These are phyloP conservation scores for Dasypogon diadema DNA, from an alignment of 2,888 invertebrate genomes.

Conservation along the genomic window DNA sequence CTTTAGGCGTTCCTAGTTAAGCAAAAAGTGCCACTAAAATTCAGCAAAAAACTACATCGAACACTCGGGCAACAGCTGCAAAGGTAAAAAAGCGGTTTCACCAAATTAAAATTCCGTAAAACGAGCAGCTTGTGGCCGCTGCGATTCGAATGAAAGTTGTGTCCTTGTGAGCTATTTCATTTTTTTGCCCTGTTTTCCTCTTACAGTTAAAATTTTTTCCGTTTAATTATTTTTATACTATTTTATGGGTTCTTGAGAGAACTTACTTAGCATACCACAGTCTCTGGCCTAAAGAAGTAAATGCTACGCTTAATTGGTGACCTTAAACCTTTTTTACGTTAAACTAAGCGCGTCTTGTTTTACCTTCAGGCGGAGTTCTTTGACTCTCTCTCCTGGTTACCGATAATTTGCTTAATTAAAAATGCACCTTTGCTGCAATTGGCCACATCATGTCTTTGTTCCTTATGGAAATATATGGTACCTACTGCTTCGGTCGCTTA, in stretches of 20 bases:
- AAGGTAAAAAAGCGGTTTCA: constrained; percentile 43
- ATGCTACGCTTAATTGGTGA: background rate
- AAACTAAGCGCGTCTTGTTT: background rate
- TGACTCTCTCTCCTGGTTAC: constrained; percentile 9
- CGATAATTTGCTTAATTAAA: constrained; percentile 24
- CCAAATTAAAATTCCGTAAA: constrained; percentile 48
- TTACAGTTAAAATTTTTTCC: constrained; percentile 31
- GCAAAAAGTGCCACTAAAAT: constrained; percentile 3
- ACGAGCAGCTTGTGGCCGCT: constrained; percentile 13
- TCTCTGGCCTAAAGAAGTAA: background rate
- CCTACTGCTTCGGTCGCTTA: constrained; percentile 1
- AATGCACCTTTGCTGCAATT: background rate
- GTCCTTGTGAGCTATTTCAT: constrained; percentile 47
- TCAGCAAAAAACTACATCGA: constrained; percentile 4
- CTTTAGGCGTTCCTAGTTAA: constrained; percentile 4
- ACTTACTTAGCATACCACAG: constrained; percentile 28
- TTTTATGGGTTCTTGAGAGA: constrained; percentile 13
- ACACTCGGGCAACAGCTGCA: background rate
- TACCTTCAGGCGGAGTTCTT: constrained; percentile 5
- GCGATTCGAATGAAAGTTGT: constrained; percentile 28
- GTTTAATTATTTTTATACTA: constrained; percentile 24
- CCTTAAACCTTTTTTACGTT: constrained; percentile 24
- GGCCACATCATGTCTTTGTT: too few relatives aligned
- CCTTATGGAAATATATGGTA: too few relatives aligned
- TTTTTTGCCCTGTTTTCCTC: constrained; percentile 15